phyloP scores from a whole-genome alignment of 2,888 invertebrate species.

The Hirtodrosophila trivittata region DNA sequence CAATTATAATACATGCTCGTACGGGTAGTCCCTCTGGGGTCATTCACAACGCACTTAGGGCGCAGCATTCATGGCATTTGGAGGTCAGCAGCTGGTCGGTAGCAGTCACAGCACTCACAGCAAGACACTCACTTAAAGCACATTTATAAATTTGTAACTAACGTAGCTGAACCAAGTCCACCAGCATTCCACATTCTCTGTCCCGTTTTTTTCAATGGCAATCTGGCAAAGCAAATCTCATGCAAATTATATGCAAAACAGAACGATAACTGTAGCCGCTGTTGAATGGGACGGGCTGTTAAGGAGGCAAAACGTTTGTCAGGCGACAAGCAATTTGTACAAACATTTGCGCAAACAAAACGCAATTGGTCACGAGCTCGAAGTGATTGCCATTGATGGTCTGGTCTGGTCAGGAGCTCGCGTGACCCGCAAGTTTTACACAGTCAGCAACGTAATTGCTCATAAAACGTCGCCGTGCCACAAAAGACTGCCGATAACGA shows the following conservation, averaged over 20 bases:
- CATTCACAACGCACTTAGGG: conserved; percentile 27
- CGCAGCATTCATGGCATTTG: conserved; percentile 43
- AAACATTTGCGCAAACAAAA: conserved; percentile 74
- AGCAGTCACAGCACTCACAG: conserved; percentile 7
- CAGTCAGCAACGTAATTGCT: conserved; percentile 79
- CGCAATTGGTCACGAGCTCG: conserved; percentile 53
- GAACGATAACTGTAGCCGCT: conserved; percentile 7
- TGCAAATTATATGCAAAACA: conserved; percentile 59
- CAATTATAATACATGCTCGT: too few relatives aligned
- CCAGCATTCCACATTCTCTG: neutral
- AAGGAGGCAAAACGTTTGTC: conserved; percentile 20
- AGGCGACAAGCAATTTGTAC: conserved; percentile 74
- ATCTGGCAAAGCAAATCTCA: conserved; percentile 48
- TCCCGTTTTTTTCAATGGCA: conserved; percentile 27
- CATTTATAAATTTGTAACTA: conserved; percentile 38
- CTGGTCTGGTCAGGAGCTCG: conserved; percentile 23
- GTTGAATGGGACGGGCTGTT: conserved; percentile 3
- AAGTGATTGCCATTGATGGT: neutral
- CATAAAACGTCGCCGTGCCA: conserved; percentile 57
- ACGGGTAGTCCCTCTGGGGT: too few relatives aligned
- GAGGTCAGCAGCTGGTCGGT: conserved; percentile 22
- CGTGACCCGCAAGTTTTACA: conserved; percentile 69
- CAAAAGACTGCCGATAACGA: conserved; percentile 45
- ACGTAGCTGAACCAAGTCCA: neutral
- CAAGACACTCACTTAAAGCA: conserved; percentile 26